Evolutionary conservation across 2,797 vertebrate genomes (phyloP).

Genomic region (Lerista edwardsae): DNA sequence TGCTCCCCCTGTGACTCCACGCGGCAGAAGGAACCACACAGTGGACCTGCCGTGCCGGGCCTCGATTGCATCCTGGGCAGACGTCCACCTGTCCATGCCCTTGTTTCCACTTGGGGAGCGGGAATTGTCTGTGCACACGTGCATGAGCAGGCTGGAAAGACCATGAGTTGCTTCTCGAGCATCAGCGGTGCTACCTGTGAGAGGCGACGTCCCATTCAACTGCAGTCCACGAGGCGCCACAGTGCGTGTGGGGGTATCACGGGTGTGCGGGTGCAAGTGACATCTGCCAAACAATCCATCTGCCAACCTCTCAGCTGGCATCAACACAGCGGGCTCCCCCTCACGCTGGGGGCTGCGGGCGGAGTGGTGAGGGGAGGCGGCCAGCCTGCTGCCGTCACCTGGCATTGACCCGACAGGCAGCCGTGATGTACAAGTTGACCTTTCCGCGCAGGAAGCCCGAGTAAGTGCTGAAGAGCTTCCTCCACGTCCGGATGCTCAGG

Average conservation of each 20-base stretch:
- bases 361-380: neutral
- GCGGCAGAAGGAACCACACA: no score
- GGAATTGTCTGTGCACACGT: neutral
- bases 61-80: no score
- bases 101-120: neutral
- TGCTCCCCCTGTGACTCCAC: no score
- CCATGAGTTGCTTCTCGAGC: neutral
- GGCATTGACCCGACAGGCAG: conserved; percentile 79
- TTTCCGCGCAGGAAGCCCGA: conserved; percentile 89
- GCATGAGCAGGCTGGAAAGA: neutral
- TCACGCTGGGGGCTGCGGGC: neutral
- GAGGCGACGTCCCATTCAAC: no score
- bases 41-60: no score
- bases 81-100: no score
- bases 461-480: conserved; percentile 84
- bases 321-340: neutral
- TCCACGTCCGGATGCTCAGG: conserved; percentile 70
- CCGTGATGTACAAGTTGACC: conserved; percentile 80
- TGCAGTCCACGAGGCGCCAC: neutral
- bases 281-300: neutral
- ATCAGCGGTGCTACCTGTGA: no score
- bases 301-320: neutral
- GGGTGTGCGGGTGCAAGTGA: no score
- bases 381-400: conserved; percentile 78
- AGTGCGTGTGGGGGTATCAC: accelerated